Conservation (phyloP, 1,140 invertebrate genomes). For the Hermatobates lingyangjiaoensis region DNA sequence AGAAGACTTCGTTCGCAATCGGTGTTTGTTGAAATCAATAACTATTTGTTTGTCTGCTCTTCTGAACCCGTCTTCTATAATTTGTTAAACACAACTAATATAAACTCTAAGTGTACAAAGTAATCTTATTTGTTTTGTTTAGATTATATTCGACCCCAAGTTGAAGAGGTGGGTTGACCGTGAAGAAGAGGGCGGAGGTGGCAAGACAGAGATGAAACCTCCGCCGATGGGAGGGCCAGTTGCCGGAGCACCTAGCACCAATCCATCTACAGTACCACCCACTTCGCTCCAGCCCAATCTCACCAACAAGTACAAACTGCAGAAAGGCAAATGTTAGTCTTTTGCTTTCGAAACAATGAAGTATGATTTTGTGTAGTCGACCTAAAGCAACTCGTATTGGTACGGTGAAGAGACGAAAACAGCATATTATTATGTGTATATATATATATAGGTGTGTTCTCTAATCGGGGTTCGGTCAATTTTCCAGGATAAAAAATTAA, state of each 20-base stretch:
- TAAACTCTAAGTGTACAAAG: background rate
- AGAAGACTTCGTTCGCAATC: background rate
- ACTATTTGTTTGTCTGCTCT: background rate
- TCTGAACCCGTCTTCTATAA: background rate
- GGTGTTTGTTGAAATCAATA: background rate
- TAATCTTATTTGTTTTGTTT: conserved; percentile 11
- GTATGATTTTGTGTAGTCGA: too few relatives aligned
- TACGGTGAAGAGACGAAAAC: too few relatives aligned
- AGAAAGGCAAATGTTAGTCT: conserved; percentile 46
- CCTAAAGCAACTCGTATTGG: too few relatives aligned
- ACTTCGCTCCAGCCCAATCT: conserved; percentile 24
- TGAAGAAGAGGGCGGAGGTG: conserved; percentile 31
- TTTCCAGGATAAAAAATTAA: too few relatives aligned
- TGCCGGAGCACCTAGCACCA: conserved; percentile 7
- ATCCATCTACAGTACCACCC: conserved; percentile 16
- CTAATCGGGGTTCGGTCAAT: too few relatives aligned
- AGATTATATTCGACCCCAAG: conserved; percentile 82
- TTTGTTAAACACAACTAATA: background rate
- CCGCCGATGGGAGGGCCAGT: conserved; percentile 39
- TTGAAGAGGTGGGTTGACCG: conserved; percentile 67
- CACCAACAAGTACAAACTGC: conserved; percentile 56
- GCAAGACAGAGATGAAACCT: conserved; percentile 39
- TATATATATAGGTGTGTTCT: too few relatives aligned
- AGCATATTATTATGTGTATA: too few relatives aligned
- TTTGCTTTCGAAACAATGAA: background rate